These are phyloP conservation scores for Sminthurides aquaticus DNA, from an alignment of 2,888 invertebrate species.

Conservation along the genomic window DNA sequence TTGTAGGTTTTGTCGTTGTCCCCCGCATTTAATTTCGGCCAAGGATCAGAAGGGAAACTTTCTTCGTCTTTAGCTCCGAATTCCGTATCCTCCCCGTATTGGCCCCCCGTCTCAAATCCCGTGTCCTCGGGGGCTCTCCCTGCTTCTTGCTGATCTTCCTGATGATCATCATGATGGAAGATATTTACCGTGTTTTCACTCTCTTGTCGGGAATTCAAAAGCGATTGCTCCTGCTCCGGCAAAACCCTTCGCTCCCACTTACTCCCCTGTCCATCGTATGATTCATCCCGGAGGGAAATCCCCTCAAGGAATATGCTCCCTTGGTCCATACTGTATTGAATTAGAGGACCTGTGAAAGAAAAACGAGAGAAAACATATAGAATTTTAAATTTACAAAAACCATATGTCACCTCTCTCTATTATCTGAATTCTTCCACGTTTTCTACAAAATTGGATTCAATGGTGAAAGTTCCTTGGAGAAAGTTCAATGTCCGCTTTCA, in stretches of 20 bases:
- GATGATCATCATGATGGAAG: not conserved
- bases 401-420: too few relatives aligned
- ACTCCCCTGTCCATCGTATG: conserved; percentile 39
- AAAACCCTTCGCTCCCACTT: conserved; percentile 38
- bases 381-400: too few relatives aligned
- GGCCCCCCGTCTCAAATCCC: not conserved
- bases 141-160: conserved; percentile 8
- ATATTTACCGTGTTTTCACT: not conserved
- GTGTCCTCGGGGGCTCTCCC: not conserved
- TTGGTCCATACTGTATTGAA: conserved; percentile 35
- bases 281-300: conserved; percentile 40
- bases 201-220: not conserved
- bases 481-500: too few relatives aligned
- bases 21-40: not conserved
- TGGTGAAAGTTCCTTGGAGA: too few relatives aligned
- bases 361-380: too few relatives aligned
- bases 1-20: not conserved
- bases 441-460: too few relatives aligned
- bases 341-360: conserved; percentile 27
- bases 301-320: conserved; percentile 40
- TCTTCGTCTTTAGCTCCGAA: not conserved
- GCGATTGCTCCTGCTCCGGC: conserved; percentile 6
- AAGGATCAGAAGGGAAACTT: not conserved
- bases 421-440: too few relatives aligned
- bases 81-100: conserved; percentile 4